Base-by-base conservation (phyloP, 2,888 invertebrate species). In the Ophion ellenae region DNA sequence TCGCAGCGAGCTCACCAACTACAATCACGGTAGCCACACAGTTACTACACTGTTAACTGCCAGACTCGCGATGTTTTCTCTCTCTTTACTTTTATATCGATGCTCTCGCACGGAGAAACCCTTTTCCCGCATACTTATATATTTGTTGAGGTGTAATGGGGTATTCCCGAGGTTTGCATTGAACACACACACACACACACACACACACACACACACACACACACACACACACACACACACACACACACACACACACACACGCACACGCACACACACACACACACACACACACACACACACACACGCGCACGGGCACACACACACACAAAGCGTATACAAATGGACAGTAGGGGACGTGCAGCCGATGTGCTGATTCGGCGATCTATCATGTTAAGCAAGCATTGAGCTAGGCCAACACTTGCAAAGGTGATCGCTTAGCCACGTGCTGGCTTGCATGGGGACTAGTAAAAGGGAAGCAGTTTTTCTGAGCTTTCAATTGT, bases 21-120 rank as follows among this genome's bases (percentile, higher is more conserved):
- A 92, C 90, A 89, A 89, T 88, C 89, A 89, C 91, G 88, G 90
- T 91, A 91, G 91, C 90, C 76, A 40, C 75, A 64, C 75, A 76
- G 89, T 83, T 88, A 79, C 79, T 84, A 76, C 87, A 89, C 89
- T 90, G 89, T 89, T 89, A 86, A 88, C 87, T 90, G 88, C 88
- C 89, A 88, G 89, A 89, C 86, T 86, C 14, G 17, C 88, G 87
- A 83, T 75, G 87, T 84, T 87, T 82, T 57, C 81, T 64, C 83
- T 81, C 84, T 59, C 85, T 79, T 84, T 87, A 83, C 81, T 85
- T 85, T 85, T 75, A 79, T 81, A 63, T 76, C 36, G 61, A 69
- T 78, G 17, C 17, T 5, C 63, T 73, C 67, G 32, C 76, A n/a
- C 36, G 32, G 53, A 6, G 64, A 61, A 70, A n/a, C 70, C 53